These are phyloP conservation scores for Eolophus roseicapilla DNA, from an alignment of 2,113 vertebrate genomes.

Conservation along the genomic window DNA sequence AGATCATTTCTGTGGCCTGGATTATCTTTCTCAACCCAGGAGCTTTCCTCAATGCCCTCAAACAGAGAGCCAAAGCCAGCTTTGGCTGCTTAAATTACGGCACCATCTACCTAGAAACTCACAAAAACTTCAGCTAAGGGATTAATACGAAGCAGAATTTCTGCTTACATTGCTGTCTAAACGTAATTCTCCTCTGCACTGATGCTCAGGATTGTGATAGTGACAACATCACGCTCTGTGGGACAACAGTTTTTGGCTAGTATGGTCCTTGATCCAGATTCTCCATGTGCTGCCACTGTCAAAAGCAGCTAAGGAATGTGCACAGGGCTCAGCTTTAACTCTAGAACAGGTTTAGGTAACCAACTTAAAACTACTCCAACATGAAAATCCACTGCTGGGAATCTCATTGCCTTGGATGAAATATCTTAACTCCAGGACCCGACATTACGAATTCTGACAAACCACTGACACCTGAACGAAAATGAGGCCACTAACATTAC, in stretches of 20 bases:
- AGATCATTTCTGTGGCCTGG: accelerated
- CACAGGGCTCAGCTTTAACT: neutral
- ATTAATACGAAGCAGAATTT: neutral
- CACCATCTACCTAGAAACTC: neutral
- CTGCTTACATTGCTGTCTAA: neutral
- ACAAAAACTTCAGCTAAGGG: neutral
- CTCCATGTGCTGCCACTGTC: neutral
- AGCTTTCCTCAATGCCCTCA: neutral
- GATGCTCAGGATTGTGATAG: neutral
- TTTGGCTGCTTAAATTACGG: neutral
- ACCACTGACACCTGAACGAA: neutral
- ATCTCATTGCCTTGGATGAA: neutral
- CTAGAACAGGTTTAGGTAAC: neutral
- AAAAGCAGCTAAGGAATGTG: neutral
- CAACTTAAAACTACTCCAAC: neutral
- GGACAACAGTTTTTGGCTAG: neutral
- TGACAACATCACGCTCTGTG: neutral
- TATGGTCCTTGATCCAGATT: neutral
- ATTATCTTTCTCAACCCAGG: neutral
- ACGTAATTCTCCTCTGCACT: neutral
- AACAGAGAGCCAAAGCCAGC: neutral
- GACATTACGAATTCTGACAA: neutral
- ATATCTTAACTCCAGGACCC: neutral
- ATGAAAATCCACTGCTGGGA: neutral
- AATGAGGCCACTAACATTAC: neutral